These are phyloP conservation scores for Tonatia bakeri DNA, from an alignment of 2,113 vertebrate genomes.

Conservation along the genomic window DNA sequence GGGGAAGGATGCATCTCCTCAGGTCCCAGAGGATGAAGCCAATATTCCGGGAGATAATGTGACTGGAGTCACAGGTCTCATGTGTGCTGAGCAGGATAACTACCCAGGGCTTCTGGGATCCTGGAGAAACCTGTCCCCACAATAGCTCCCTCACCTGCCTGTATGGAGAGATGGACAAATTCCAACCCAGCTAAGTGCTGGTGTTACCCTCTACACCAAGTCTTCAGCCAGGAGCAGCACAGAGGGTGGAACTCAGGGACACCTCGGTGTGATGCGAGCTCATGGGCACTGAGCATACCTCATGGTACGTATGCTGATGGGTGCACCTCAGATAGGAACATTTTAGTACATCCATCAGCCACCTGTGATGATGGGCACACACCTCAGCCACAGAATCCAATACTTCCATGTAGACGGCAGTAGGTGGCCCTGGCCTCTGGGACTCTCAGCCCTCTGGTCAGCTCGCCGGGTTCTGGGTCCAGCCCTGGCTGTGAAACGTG, in stretches of 20 bases:
- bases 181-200: background rate
- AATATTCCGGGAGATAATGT: background rate
- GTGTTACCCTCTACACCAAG: background rate
- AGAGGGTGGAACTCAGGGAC: background rate
- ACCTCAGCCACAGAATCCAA: too few relatives aligned
- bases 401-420: too few relatives aligned
- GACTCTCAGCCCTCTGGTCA: too few relatives aligned
- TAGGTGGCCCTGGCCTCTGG: too few relatives aligned
- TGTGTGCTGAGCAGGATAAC: background rate
- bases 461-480: too few relatives aligned
- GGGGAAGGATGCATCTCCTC: background rate
- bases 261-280: too few relatives aligned
- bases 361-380: too few relatives aligned
- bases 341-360: too few relatives aligned
- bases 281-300: too few relatives aligned
- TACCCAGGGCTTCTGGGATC: background rate
- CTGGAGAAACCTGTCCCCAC: background rate
- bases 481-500: too few relatives aligned
- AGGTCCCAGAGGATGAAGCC: background rate
- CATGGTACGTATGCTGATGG: too few relatives aligned
- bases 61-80: background rate
- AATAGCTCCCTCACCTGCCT: fast-evolving
- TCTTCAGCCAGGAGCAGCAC: background rate
- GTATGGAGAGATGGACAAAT: background rate
- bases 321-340: too few relatives aligned